Percentiles rank a stretch among this genome's conserved stretches.
phyloP scores from a whole-genome alignment of 2,888 invertebrate species.

The Caenorhabditis parvicauda region DNA sequence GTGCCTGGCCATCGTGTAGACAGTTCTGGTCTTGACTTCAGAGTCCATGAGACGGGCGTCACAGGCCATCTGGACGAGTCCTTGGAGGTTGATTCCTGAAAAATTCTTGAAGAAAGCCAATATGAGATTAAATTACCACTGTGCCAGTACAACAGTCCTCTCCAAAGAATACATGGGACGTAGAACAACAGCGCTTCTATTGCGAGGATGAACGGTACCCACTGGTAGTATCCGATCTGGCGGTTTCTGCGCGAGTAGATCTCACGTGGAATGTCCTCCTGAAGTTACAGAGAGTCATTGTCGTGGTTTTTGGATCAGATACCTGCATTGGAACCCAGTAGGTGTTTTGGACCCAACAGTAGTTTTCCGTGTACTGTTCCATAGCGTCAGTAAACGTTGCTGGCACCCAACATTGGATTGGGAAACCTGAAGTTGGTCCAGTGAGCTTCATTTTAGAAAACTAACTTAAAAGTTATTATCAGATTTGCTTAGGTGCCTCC shows the following conservation, averaged over 20 bases:
- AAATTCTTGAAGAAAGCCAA: background rate
- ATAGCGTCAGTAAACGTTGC: conserved; percentile 63
- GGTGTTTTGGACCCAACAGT: conserved; percentile 63
- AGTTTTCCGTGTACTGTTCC: conserved; percentile 64
- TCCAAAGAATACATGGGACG: conserved; percentile 62
- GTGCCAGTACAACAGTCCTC: conserved; percentile 62
- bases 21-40: conserved; percentile 61
- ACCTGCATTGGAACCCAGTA: conserved; percentile 63
- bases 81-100: conserved; percentile 62
- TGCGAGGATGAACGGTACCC: conserved; percentile 62
- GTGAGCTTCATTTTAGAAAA: too few species aligned
- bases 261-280: conserved; percentile 62
- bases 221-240: conserved; percentile 63
- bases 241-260: conserved; percentile 62
- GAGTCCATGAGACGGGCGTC: conserved; percentile 62
- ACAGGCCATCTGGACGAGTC: conserved; percentile 63
- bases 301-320: background rate
- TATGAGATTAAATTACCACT: conserved; percentile 41
- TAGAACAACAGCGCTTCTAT: conserved; percentile 62
- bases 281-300: conserved; percentile 3
- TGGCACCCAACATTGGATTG: conserved; percentile 63
- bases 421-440: conserved; percentile 52
- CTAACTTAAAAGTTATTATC: too few species aligned
- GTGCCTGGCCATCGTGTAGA: conserved; percentile 63
- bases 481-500: too few species aligned